Percentiles rank a stretch among this genome's conserved stretches.
These are phyloP conservation scores for Aramus guarauna DNA, from an alignment of 2,113 vertebrate genomes.

Conservation along the genomic window DNA sequence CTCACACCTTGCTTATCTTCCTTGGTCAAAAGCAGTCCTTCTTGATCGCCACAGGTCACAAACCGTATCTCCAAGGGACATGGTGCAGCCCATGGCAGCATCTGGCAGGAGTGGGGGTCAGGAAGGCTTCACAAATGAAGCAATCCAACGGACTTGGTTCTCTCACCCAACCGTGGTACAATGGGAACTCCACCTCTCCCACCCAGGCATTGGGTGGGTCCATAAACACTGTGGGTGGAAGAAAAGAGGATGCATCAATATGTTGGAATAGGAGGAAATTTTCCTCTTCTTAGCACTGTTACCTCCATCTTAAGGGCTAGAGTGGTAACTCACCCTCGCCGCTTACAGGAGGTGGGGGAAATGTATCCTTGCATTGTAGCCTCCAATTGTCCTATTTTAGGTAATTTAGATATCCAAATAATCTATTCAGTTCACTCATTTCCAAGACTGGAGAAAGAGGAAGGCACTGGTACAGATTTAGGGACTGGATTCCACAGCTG, in stretches of 20 bases:
- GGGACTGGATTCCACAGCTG: background rate
- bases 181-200: background rate
- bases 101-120: background rate
- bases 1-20: background rate
- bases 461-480: background rate
- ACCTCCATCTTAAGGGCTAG: background rate
- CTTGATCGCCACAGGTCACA: background rate
- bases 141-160: background rate
- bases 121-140: background rate
- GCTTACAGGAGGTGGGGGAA: background rate
- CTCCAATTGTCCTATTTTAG: background rate
- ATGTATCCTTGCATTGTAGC: background rate
- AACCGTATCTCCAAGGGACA: background rate
- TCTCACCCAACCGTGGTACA: background rate
- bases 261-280: no score
- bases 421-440: background rate
- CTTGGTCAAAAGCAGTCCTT: background rate
- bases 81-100: background rate
- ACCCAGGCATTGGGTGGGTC: background rate
- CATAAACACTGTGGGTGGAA: background rate
- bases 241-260: background rate
- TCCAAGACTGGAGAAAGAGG: background rate
- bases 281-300: no score
- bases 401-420: background rate
- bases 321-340: background rate